Evolutionary conservation across 2,113 vertebrate species (phyloP).

Genomic region (Pollimyrus isidori): DNA sequence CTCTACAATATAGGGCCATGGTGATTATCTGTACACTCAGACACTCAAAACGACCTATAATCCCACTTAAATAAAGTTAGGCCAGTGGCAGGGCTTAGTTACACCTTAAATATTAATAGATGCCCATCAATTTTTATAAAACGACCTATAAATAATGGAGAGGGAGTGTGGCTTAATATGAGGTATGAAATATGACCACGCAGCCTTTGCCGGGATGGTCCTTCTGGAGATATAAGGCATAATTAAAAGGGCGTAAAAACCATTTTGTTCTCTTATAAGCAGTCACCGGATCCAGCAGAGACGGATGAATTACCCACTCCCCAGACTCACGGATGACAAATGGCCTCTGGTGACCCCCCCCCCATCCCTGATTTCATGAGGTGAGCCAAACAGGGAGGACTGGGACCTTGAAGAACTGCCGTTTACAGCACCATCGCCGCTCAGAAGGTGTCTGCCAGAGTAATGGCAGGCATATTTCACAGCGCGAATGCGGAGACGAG

Average conservation of each 20-base stretch:
- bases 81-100: neutral
- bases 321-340: neutral
- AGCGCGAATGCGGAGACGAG: neutral
- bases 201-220: neutral
- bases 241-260: neutral
- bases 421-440: neutral
- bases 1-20: neutral
- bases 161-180: neutral
- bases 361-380: neutral
- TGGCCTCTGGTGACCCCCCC: neutral
- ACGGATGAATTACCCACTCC: neutral
- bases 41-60: conserved; percentile 1
- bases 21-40: neutral
- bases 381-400: neutral
- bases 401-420: neutral
- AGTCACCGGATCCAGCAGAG: neutral
- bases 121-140: neutral
- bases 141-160: neutral
- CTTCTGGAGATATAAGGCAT: neutral
- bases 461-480: conserved; percentile 12
- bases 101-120: conserved; percentile 13
- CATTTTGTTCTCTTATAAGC: neutral
- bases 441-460: conserved; percentile 4
- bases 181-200: neutral
- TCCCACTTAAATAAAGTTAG: neutral